phyloP scores from a whole-genome alignment of 1,140 invertebrate species.

The Euschistus heros region DNA sequence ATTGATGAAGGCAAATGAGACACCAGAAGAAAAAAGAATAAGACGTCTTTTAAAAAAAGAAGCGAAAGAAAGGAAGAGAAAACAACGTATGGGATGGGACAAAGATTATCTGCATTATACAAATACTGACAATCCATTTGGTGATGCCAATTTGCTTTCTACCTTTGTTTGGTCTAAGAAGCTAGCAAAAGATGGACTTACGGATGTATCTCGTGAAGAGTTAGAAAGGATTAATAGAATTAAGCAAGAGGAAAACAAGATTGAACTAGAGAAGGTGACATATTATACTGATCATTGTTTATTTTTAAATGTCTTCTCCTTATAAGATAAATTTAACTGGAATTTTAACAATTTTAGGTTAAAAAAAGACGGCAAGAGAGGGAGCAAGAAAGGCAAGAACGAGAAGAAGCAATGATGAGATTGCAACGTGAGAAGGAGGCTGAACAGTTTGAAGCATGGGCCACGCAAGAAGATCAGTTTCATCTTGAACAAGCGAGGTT shows the following conservation, averaged over 20 bases:
- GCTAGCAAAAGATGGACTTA: conserved; percentile 85
- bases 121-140: conserved; percentile 97
- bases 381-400: conserved; percentile 76
- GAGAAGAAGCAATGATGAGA: conserved; percentile 80
- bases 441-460: conserved; percentile 89
- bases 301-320: no score
- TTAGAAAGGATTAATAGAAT: conserved; percentile 72
- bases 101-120: conserved; percentile 93
- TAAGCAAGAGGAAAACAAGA: conserved; percentile 84
- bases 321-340: not conserved
- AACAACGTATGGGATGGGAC: conserved; percentile 91
- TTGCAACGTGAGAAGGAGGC: conserved; percentile 88
- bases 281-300: no score
- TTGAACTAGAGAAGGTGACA: conserved; percentile 68
- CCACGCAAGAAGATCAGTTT: conserved; percentile 87
- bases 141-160: conserved; percentile 83
- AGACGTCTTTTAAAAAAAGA: conserved; percentile 81
- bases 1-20: conserved; percentile 77
- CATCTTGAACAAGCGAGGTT: conserved; percentile 81
- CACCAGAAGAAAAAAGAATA: conserved; percentile 85
- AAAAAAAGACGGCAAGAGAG: conserved; percentile 66
- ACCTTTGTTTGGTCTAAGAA: conserved; percentile 98
- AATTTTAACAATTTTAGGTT: not conserved
- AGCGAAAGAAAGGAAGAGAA: conserved; percentile 76
- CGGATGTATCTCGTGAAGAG: conserved; percentile 65